A percentile compares a stretch with the other conserved stretches of the same genome.
Evolutionary conservation across 2,888 invertebrate genomes (phyloP).

Genomic region (Pachymerium ferrugineum): DNA sequence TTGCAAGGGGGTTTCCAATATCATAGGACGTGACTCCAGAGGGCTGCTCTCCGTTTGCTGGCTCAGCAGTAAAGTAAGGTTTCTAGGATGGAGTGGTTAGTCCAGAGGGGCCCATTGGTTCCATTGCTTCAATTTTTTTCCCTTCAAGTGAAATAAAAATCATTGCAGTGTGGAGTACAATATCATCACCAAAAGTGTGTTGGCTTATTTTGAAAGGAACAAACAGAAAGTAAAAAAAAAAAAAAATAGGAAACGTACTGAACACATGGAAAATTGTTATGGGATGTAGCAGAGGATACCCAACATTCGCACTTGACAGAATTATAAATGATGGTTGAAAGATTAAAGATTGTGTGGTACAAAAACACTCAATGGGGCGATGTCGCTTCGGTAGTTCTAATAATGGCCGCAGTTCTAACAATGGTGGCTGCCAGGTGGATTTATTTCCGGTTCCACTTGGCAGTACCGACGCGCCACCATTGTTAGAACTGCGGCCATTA

Average conservation of each 20-base stretch:
- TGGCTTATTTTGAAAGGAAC: not conserved
- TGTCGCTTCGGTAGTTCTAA: too few relatives aligned
- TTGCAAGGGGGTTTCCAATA: not conserved
- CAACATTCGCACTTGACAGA: too few relatives aligned
- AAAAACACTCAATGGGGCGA: too few relatives aligned
- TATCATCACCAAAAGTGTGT: not conserved
- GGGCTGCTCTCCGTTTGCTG: not conserved
- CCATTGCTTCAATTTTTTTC: not conserved
- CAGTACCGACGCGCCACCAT: too few relatives aligned
- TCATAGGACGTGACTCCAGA: not conserved
- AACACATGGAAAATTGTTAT: not conserved
- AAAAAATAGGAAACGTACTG: not conserved
- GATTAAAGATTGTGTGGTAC: too few relatives aligned
- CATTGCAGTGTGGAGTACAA: not conserved
- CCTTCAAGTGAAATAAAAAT: not conserved
- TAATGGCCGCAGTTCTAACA: too few relatives aligned
- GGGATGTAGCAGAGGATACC: too few relatives aligned
- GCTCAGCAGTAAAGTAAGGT: not conserved
- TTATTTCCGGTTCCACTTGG: too few relatives aligned
- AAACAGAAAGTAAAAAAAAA: not conserved
- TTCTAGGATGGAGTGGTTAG: not conserved
- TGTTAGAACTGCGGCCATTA: too few relatives aligned
- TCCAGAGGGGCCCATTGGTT: not conserved
- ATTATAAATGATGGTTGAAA: too few relatives aligned
- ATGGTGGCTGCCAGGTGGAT: too few relatives aligned